phyloP scores from a whole-genome alignment of 1,140 invertebrate species.

The Antheraea mylitta region DNA sequence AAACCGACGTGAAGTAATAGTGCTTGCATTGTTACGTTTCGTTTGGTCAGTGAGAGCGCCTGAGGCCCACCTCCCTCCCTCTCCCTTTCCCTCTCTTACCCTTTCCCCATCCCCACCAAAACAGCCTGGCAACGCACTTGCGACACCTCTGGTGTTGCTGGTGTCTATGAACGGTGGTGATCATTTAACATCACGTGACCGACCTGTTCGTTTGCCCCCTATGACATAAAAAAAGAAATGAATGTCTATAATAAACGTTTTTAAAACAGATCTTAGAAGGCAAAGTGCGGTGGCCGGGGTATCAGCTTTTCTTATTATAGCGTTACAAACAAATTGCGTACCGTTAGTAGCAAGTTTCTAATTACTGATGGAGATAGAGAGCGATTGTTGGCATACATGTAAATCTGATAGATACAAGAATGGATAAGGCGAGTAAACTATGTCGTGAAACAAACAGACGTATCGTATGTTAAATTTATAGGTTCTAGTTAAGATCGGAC shows the following conservation, averaged over 20 bases:
- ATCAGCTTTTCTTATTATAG: conserved; percentile 23
- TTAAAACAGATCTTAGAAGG: neutral
- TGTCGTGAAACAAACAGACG: conserved; percentile 2
- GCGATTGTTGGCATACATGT: conserved; percentile 64
- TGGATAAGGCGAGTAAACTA: conserved; percentile 35
- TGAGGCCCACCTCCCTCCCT: no score
- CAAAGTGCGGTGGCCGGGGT: conserved; percentile 5
- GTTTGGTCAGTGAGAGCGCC: no score
- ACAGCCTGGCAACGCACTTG: no score
- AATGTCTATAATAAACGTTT: neutral
- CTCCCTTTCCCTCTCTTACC: no score
- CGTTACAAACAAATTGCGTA: conserved; percentile 47
- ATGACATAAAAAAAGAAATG: no score
- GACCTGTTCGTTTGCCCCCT: no score
- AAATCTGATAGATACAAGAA: conserved; percentile 55
- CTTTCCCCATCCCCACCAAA: no score
- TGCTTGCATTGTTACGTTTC: no score
- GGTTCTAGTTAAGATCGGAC: neutral
- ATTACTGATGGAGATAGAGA: conserved; percentile 59
- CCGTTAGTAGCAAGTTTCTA: conserved; percentile 70
- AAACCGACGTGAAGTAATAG: no score
- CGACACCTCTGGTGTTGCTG: no score
- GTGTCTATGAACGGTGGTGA: no score
- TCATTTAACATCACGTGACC: no score
- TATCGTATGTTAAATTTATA: conserved; percentile 2